Percentiles rank a stretch among this genome's conserved stretches.
Conservation (phyloP, 2,888 invertebrate genomes). For the Tipula lateralis region DNA sequence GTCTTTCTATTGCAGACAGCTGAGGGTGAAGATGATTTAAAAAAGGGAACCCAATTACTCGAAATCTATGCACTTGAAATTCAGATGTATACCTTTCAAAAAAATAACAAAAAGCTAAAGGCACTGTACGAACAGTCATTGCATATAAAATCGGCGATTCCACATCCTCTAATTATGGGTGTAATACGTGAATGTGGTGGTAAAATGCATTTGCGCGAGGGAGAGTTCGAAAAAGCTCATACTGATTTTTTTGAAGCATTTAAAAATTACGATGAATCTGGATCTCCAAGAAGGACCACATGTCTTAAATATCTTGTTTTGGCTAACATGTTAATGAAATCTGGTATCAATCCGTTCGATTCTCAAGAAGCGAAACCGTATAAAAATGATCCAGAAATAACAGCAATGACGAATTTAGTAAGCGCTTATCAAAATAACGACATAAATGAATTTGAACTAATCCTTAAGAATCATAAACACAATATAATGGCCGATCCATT, state of each 20-base stretch:
- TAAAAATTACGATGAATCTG: constrained; percentile 99
- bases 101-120: constrained; percentile 97
- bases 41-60: constrained; percentile 94
- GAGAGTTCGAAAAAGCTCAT: constrained; percentile 97
- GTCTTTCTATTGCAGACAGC: constrained; percentile 65
- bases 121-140: constrained; percentile 96
- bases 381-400: constrained; percentile 97
- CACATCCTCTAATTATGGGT: constrained; percentile 99
- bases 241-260: constrained; percentile 99
- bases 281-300: constrained; percentile 91
- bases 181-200: constrained; percentile 99
- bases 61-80: constrained; percentile 99
- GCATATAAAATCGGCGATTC: constrained; percentile 98
- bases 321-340: constrained; percentile 99
- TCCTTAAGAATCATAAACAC: constrained; percentile 85
- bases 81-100: constrained; percentile 99
- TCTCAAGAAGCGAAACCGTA: constrained; percentile 99
- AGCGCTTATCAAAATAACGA: constrained; percentile 97
- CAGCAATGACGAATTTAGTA: constrained; percentile 98
- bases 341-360: constrained; percentile 98
- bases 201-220: constrained; percentile 98
- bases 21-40: constrained; percentile 95
- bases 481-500: constrained; percentile 99
- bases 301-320: constrained; percentile 96
- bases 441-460: constrained; percentile 95